Evolutionary conservation across 92 coral and sea anemone genomes (phyloP).

Genomic region (Scolanthus callimorphus): DNA sequence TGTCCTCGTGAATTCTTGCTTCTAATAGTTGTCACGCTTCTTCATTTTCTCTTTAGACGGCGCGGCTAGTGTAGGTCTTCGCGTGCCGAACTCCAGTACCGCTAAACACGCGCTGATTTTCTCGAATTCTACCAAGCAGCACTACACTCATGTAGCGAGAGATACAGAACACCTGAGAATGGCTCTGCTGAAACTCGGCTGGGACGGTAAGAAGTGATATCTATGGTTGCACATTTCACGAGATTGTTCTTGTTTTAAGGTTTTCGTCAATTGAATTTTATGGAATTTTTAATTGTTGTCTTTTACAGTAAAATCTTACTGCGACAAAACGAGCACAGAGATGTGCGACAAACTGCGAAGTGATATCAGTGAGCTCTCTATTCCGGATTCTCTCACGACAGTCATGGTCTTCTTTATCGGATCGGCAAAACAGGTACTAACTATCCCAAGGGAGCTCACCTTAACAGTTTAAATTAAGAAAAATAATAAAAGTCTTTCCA

Average conservation of each 20-base stretch:
- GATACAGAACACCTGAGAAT: conserved; percentile 13
- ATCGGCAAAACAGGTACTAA: conserved; percentile 29
- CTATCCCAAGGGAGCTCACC: too few species aligned
- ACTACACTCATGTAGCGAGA: background rate
- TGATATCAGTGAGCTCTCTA: conserved; percentile 7
- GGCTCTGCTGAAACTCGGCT: conserved; percentile 5
- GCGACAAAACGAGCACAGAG: conserved; percentile 12
- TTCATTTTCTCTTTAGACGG: too few species aligned
- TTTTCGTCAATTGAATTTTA: too few species aligned
- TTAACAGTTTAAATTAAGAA: too few species aligned
- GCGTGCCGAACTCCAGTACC: conserved; percentile 1
- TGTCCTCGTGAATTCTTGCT: too few species aligned
- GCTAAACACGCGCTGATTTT: conserved; percentile 33
- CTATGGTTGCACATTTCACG: too few species aligned
- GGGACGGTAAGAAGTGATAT: conserved; percentile 26
- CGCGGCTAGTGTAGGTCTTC: conserved; percentile 13
- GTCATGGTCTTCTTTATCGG: conserved; percentile 81
- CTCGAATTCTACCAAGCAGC: conserved; percentile 10
- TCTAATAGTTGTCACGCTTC: too few species aligned
- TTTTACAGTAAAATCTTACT: conserved; percentile 29
- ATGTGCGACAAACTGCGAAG: conserved; percentile 13
- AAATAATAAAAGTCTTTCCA: too few species aligned
- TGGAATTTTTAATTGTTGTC: too few species aligned
- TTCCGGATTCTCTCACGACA: conserved; percentile 11
- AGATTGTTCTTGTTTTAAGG: too few species aligned